A percentile compares a stretch with the other conserved stretches of the same genome.
Conservation (phyloP, 2,888 invertebrate species). For the Ametastegia equiseti region DNA sequence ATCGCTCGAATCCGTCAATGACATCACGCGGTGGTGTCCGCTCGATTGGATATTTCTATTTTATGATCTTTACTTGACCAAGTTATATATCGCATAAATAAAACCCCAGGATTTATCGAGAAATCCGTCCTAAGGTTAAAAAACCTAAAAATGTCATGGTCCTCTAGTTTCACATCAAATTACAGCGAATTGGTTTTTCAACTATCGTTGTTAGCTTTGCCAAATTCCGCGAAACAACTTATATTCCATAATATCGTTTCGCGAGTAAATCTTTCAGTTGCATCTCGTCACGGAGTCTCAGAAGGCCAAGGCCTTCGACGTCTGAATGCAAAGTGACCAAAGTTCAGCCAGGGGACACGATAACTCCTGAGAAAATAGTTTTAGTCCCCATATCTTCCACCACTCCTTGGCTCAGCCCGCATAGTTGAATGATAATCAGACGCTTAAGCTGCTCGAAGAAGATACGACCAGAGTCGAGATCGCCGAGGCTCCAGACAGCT, state of each 20-base stretch:
- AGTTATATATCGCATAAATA: neutral
- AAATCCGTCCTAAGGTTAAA: neutral
- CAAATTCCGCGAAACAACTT: too few species aligned
- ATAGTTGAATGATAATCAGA: neutral
- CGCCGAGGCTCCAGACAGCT: conserved; percentile 5
- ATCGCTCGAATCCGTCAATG: neutral
- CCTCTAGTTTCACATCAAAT: neutral
- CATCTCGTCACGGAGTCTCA: neutral
- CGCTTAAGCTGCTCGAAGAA: conserved; percentile 14
- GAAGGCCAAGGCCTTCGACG: conserved; percentile 15
- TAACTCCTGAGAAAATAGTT: neutral
- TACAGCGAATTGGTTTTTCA: neutral
- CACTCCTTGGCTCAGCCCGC: neutral
- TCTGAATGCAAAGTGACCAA: conserved; percentile 8
- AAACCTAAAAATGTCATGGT: neutral
- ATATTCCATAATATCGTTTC: neutral
- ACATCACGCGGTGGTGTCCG: neutral
- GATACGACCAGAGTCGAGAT: neutral
- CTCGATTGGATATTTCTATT: neutral
- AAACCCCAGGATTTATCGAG: neutral
- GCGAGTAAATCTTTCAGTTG: neutral
- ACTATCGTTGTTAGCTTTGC: neutral
- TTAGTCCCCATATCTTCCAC: neutral
- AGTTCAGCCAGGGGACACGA: neutral
- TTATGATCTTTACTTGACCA: neutral